phyloP scores from a whole-genome alignment of 2,797 vertebrate genomes.

The Melanotaenia maccullochi region DNA sequence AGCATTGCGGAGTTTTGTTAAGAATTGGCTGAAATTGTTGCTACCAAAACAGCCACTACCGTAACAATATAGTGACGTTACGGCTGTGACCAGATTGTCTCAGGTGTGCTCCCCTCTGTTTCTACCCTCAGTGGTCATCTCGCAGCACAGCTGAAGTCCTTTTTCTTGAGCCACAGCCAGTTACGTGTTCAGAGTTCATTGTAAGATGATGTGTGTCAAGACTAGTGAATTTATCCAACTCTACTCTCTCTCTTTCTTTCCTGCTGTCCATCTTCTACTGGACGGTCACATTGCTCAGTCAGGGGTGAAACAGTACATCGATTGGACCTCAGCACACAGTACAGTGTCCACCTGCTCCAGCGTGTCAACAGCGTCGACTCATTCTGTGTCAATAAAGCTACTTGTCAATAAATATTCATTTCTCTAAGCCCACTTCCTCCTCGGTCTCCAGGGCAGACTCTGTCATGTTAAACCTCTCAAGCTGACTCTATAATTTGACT shows the following conservation, averaged over 20 bases:
- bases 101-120: too few relatives aligned
- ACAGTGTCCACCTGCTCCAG: conserved; percentile 23
- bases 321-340: conserved; percentile 22
- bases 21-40: too few relatives aligned
- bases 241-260: neutral
- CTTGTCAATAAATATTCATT: conserved; percentile 60
- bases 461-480: conserved; percentile 37
- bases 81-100: too few relatives aligned
- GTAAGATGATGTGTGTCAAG: neutral
- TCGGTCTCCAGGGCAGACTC: conserved; percentile 6
- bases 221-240: neutral
- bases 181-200: too few relatives aligned
- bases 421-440: conserved; percentile 33
- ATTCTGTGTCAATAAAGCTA: conserved; percentile 54
- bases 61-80: too few relatives aligned
- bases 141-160: too few relatives aligned
- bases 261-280: neutral
- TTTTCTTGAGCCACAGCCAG: too few relatives aligned
- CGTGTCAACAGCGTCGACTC: conserved; percentile 44
- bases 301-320: conserved; percentile 12
- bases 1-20: too few relatives aligned
- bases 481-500: conserved; percentile 45
- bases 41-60: too few relatives aligned
- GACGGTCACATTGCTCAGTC: neutral
- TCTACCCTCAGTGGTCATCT: too few relatives aligned